Conservation (phyloP, 2,113 vertebrate species). For the Trichechus manatus region DNA sequence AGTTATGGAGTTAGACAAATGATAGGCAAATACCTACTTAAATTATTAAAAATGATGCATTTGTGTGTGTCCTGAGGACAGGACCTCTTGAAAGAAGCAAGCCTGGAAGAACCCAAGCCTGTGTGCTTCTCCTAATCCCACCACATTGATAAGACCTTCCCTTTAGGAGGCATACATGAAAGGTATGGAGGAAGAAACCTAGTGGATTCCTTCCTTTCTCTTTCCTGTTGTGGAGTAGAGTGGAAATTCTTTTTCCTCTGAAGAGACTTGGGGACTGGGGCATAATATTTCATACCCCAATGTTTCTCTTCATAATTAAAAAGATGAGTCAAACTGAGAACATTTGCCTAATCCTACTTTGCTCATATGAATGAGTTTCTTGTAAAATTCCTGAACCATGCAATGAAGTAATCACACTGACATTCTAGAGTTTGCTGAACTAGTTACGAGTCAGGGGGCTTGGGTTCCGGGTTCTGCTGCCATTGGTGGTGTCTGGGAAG, state of each 20-base stretch:
- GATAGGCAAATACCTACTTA: not conserved
- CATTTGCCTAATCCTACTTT: not conserved
- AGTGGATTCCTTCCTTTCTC: not conserved
- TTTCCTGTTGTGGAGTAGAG: not conserved
- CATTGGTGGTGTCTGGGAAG: slow-evolving; percentile 1
- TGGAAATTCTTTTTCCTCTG: not conserved
- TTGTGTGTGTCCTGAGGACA: not conserved
- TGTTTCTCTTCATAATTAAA: slow-evolving; percentile 22
- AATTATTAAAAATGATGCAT: not conserved
- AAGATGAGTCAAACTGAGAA: not conserved
- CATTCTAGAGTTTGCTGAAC: not conserved
- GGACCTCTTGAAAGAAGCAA: not conserved
- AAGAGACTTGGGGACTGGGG: not conserved
- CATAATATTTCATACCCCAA: not conserved
- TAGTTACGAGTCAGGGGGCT: not conserved
- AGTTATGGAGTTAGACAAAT: not conserved
- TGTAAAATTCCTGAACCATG: slow-evolving; percentile 22
- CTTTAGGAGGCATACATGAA: not conserved
- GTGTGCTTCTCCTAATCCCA: not conserved
- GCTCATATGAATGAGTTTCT: slow-evolving; percentile 9
- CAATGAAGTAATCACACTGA: not conserved
- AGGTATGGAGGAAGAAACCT: not conserved
- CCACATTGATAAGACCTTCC: not conserved
- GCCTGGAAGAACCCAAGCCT: not conserved
- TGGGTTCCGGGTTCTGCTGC: not conserved